Evolutionary conservation across 2,888 invertebrate genomes (phyloP).

Genomic region (Neoaliturus tenellus): DNA sequence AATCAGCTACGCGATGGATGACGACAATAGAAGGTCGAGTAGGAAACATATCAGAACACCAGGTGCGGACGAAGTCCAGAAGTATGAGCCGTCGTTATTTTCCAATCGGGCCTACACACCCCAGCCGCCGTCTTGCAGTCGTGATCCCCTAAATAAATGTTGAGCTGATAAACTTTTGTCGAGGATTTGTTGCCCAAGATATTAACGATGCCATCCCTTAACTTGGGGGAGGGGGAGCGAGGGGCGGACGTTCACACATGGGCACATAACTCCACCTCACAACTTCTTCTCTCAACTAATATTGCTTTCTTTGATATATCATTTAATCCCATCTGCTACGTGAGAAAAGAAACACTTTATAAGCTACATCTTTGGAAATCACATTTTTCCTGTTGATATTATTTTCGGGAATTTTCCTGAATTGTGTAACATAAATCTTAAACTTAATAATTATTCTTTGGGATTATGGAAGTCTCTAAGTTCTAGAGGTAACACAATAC

Average conservation of each 20-base stretch:
- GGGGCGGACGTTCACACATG: not conserved
- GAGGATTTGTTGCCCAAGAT: slow-evolving; percentile 40
- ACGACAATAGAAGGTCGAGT: too few relatives aligned
- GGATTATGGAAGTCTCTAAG: too few relatives aligned
- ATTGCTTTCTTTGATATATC: slow-evolving; percentile 31
- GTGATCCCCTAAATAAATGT: slow-evolving; percentile 43
- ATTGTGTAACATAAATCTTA: too few relatives aligned
- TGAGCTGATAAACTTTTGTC: slow-evolving; percentile 36
- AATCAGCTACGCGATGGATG: too few relatives aligned
- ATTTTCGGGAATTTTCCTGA: too few relatives aligned
- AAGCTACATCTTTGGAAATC: too few relatives aligned
- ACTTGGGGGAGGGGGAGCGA: not conserved
- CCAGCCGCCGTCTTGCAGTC: not conserved
- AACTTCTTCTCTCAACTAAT: slow-evolving; percentile 28
- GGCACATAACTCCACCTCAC: not conserved
- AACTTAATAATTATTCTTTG: too few relatives aligned
- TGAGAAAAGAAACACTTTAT: not conserved
- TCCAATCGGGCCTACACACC: not conserved
- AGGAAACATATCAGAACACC: not conserved
- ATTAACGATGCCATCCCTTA: slow-evolving; percentile 32
- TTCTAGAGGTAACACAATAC: too few relatives aligned
- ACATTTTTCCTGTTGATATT: too few relatives aligned
- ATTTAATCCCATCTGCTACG: slow-evolving; percentile 6
- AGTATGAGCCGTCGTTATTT: not conserved
- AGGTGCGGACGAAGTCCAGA: not conserved